A percentile compares a stretch with the other conserved stretches of the same genome.
phyloP scores from a whole-genome alignment of 2,888 invertebrate genomes.

The Plusia festucae region DNA sequence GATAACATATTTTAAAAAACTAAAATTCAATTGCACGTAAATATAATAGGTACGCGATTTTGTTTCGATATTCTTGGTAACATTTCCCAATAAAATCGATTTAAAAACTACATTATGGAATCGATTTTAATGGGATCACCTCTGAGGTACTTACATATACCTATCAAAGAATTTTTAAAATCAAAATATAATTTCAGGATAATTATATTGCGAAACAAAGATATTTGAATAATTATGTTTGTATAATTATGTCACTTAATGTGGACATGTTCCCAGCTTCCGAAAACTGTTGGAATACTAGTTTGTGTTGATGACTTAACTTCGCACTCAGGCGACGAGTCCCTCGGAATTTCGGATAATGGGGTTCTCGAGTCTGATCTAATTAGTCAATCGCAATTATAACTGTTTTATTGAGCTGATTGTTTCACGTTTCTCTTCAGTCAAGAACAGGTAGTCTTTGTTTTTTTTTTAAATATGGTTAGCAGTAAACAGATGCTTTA shows the following conservation, averaged over 20 bases:
- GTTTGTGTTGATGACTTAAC: slow-evolving; percentile 33
- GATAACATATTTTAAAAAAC: too few species aligned
- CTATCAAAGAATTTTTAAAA: too few species aligned
- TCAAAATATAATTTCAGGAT: too few species aligned
- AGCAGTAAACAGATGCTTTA: not conserved
- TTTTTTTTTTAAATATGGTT: not conserved
- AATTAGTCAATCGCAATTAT: slow-evolving; percentile 24
- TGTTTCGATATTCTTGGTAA: too few species aligned
- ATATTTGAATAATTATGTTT: too few species aligned
- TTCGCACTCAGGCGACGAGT: slow-evolving; percentile 33
- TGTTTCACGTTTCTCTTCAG: not conserved
- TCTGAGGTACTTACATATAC: too few species aligned
- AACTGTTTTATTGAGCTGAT: not conserved
- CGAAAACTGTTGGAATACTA: not conserved
- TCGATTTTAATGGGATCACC: too few species aligned
- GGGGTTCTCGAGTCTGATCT: slow-evolving; percentile 31
- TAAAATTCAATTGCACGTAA: too few species aligned
- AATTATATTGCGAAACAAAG: too few species aligned
- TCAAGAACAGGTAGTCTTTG: not conserved
- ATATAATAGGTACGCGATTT: too few species aligned
- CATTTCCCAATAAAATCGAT: too few species aligned
- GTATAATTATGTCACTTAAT: not conserved
- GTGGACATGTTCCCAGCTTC: slow-evolving; percentile 5
- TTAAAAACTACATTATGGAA: too few species aligned
- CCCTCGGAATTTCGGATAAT: slow-evolving; percentile 20